phyloP scores from a whole-genome alignment of 1,140 invertebrate genomes.

The Eulimnadia texana region DNA sequence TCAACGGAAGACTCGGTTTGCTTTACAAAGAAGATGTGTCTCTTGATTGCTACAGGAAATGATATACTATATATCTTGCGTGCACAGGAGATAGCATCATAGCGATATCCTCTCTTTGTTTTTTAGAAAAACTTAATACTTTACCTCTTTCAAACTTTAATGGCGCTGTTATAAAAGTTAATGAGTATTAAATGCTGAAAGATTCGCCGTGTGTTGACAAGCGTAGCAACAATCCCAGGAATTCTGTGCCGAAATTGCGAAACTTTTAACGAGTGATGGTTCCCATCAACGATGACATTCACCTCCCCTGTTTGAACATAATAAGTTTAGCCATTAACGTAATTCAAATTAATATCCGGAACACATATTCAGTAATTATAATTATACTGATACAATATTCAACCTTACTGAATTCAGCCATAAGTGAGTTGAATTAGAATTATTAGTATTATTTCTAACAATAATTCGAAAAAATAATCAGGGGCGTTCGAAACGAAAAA shows the following conservation, averaged over 20 bases:
- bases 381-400: too few relatives aligned
- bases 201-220: background rate
- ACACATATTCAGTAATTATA: too few relatives aligned
- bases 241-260: background rate
- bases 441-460: too few relatives aligned
- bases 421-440: too few relatives aligned
- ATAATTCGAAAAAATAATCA: too few relatives aligned
- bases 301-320: too few relatives aligned
- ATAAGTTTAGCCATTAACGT: too few relatives aligned
- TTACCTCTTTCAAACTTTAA: too few relatives aligned
- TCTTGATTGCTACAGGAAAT: background rate
- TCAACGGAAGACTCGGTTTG: background rate
- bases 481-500: background rate
- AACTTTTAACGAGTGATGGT: background rate
- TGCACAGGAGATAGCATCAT: background rate
- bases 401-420: too few relatives aligned
- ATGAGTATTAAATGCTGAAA: background rate
- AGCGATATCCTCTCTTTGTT: background rate
- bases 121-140: too few relatives aligned
- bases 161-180: background rate
- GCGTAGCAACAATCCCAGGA: background rate
- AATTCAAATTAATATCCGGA: too few relatives aligned
- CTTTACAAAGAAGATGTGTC: background rate
- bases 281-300: too few relatives aligned
- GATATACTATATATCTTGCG: background rate